Evolutionary conservation across 2,888 invertebrate species (phyloP).

Genomic region (Ornithoptera priamus): DNA sequence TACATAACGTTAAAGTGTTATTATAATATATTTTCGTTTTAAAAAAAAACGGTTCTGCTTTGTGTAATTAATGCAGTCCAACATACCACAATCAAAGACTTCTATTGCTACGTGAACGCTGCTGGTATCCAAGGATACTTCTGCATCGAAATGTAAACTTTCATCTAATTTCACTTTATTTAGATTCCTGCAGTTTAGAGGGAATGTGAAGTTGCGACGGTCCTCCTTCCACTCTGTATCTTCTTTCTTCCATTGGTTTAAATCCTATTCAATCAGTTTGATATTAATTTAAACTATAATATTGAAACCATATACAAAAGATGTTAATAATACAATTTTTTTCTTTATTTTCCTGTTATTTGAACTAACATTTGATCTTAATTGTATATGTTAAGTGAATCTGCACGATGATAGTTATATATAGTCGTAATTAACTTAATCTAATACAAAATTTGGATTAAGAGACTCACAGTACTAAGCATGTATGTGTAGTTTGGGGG

Average conservation of each 20-base stretch:
- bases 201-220: conserved; percentile 40
- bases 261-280: conserved; percentile 41
- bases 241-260: conserved; percentile 51
- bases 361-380: too few species aligned
- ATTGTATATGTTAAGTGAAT: too few species aligned
- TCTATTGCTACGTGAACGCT: conserved; percentile 65
- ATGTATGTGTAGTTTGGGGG: conserved; percentile 52
- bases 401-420: too few species aligned
- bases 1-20: too few species aligned
- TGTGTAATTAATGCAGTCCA: neutral
- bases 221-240: conserved; percentile 31
- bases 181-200: conserved; percentile 51
- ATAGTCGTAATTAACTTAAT: too few species aligned
- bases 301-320: too few species aligned
- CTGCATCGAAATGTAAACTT: conserved; percentile 59
- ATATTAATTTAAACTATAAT: too few species aligned
- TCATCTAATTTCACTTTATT: conserved; percentile 49
- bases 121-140: conserved; percentile 58
- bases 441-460: neutral
- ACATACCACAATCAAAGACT: conserved; percentile 66
- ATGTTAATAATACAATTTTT: too few species aligned
- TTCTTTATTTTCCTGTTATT: too few species aligned
- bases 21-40: too few species aligned
- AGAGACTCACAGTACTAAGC: conserved; percentile 59
- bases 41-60: neutral